Percentiles rank a stretch among this genome's conserved stretches.
These are phyloP conservation scores for Mungos mungo DNA, from an alignment of 2,113 vertebrate genomes.

Conservation along the genomic window DNA sequence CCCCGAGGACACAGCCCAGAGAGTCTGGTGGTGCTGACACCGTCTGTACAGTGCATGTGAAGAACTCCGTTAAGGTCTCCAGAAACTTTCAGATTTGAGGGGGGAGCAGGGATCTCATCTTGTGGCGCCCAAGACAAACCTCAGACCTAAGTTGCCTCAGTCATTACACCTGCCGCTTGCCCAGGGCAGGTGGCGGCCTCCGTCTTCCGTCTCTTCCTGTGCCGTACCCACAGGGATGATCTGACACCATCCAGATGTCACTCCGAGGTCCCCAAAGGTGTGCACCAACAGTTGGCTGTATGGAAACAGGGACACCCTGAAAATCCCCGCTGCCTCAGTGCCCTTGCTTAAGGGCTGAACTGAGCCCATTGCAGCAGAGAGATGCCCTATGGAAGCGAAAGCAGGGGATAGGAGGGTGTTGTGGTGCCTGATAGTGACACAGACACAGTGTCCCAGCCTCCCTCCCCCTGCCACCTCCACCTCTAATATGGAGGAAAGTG, in stretches of 20 bases:
- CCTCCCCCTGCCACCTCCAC: not conserved
- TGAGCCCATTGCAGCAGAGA: rapidly evolving
- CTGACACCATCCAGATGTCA: not conserved
- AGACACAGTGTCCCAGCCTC: not conserved
- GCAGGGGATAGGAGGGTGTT: not conserved
- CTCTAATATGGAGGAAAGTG: not conserved
- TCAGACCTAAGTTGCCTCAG: not conserved
- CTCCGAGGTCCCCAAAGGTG: not conserved
- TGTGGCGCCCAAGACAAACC: not conserved
- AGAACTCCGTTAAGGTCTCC: not conserved
- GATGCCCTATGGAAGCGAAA: not conserved
- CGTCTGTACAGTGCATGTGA: not conserved
- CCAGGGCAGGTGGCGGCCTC: rapidly evolving
- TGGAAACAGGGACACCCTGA: not conserved
- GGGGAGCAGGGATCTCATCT: not conserved
- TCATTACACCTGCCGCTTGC: not conserved
- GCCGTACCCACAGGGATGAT: not conserved
- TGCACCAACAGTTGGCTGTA: not conserved
- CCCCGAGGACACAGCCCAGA: not conserved
- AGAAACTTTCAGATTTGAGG: not conserved
- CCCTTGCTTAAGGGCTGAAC: not conserved
- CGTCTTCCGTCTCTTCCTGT: not conserved
- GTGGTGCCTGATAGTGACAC: not conserved
- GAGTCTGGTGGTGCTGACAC: not conserved
- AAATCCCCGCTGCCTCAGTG: not conserved